Evolutionary conservation across 2,797 vertebrate genomes (phyloP).

Genomic region (Tauraco hartlaubi): DNA sequence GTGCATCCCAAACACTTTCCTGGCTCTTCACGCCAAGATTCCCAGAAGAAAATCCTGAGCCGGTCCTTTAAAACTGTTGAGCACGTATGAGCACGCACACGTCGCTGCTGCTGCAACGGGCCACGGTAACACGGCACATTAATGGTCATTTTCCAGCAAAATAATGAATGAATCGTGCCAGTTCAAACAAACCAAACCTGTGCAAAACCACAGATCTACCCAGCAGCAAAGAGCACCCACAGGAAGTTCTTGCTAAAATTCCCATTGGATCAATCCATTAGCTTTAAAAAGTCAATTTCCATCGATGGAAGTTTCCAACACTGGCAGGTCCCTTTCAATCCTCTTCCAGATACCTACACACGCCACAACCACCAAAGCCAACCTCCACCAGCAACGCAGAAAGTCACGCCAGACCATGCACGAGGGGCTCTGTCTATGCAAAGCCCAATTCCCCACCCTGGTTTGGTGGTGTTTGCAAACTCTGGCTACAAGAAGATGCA

Average conservation of each 20-base stretch:
- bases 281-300: neutral
- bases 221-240: neutral
- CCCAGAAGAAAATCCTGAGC: neutral
- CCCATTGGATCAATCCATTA: neutral
- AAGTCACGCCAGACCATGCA: neutral
- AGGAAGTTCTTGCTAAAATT: neutral
- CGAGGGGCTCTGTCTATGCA: neutral
- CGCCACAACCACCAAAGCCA: neutral
- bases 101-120: rapidly evolving
- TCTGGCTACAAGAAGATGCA: neutral
- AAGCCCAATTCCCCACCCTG: neutral
- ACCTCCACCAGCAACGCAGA: neutral
- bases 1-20: neutral
- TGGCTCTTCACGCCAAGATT: neutral
- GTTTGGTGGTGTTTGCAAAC: neutral
- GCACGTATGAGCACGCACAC: neutral
- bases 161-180: neutral
- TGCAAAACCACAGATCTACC: neutral
- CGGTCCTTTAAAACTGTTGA: neutral
- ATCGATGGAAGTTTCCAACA: neutral
- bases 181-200: neutral
- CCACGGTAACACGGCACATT: rapidly evolving
- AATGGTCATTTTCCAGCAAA: neutral
- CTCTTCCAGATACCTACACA: neutral
- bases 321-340: neutral